A percentile compares a stretch with the other conserved stretches of the same genome.
Conservation (phyloP, 2,113 vertebrate species). For the Ceyx cyanopectus region DNA sequence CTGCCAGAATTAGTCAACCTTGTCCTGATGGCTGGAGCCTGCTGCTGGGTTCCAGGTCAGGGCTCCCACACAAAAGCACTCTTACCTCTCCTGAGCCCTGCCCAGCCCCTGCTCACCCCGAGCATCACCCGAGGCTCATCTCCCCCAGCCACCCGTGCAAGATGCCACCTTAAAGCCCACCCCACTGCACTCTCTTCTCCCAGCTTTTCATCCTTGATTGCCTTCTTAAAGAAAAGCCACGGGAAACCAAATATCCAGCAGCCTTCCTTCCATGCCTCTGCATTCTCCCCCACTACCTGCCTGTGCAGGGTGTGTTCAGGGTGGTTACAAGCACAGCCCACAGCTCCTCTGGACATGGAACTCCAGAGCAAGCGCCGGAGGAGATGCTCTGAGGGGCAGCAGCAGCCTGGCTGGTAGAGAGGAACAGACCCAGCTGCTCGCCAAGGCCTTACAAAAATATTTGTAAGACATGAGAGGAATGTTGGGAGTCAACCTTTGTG, state of each 20-base stretch:
- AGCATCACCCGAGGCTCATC: background rate
- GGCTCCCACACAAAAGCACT: constrained; percentile 45
- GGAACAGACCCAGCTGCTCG: background rate
- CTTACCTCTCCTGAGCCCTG: constrained; percentile 5
- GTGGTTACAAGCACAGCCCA: background rate
- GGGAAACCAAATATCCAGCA: background rate
- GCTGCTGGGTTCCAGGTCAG: constrained; percentile 55
- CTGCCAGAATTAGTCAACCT: background rate
- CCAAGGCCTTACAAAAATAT: background rate
- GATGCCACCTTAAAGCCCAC: background rate
- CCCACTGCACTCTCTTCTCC: background rate
- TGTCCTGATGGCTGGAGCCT: background rate
- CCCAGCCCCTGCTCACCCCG: background rate
- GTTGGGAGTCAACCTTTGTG: background rate
- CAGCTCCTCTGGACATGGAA: background rate
- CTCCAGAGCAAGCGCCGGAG: background rate
- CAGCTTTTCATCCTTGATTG: background rate
- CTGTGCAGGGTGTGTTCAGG: background rate
- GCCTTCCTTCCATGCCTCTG: background rate
- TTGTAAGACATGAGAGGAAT: constrained; percentile 31
- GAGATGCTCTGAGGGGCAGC: background rate
- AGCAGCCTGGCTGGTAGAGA: background rate
- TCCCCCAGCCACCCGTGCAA: background rate
- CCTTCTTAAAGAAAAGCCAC: background rate
- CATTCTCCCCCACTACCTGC: background rate